phyloP scores from a whole-genome alignment of 2,797 vertebrate genomes.

The Sylvilagus floridanus region DNA sequence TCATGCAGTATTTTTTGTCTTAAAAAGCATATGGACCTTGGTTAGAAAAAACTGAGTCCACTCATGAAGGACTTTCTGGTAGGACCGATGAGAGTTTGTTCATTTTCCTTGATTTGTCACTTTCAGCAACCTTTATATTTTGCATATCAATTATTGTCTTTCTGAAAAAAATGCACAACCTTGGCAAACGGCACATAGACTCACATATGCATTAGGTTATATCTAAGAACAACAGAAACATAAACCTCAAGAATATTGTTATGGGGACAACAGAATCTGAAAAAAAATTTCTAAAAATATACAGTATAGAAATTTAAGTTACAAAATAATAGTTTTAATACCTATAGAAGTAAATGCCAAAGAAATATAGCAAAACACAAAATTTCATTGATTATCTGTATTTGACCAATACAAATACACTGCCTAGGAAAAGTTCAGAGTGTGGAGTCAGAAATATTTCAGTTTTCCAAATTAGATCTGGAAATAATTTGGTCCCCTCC shows the following conservation, averaged over 20 bases:
- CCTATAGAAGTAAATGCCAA: slow-evolving; percentile 43
- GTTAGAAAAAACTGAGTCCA: neutral
- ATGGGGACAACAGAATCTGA: neutral
- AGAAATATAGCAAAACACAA: slow-evolving; percentile 26
- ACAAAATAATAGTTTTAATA: slow-evolving; percentile 28
- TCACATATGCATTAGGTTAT: neutral
- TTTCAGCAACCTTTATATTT: neutral
- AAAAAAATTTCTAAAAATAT: slow-evolving; percentile 53
- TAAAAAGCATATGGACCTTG: neutral
- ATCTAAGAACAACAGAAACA: slow-evolving; percentile 15
- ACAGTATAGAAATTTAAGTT: neutral
- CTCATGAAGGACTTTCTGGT: neutral
- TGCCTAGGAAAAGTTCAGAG: neutral
- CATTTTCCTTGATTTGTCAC: slow-evolving; percentile 3
- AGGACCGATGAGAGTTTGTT: neutral
- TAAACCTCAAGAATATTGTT: neutral
- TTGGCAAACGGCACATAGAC: neutral
- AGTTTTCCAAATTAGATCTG: slow-evolving; percentile 73
- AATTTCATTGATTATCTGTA: slow-evolving; percentile 61
- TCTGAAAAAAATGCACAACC: neutral
- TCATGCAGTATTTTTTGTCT: neutral
- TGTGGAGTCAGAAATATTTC: slow-evolving; percentile 67
- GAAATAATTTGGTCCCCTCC: slow-evolving; percentile 79
- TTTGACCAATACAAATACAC: slow-evolving; percentile 59
- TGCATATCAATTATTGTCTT: slow-evolving; percentile 38